phyloP scores from a whole-genome alignment of 2,888 invertebrate genomes.

The Byasa hedistus region DNA sequence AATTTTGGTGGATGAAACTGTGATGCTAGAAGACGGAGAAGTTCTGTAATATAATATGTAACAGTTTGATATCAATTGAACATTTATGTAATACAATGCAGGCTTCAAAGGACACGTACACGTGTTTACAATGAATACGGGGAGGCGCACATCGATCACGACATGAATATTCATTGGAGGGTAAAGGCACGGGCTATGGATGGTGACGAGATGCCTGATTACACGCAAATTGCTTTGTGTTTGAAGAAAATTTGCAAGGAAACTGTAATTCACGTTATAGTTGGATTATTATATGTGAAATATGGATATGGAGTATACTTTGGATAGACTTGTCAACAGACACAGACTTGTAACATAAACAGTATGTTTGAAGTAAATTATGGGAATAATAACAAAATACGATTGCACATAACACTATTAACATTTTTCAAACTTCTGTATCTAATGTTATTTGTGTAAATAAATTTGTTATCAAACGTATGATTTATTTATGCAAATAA shows the following conservation, averaged over 20 bases:
- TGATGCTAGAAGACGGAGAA: conserved; percentile 4
- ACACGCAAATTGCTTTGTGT: conserved; percentile 39
- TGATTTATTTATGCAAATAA: too few relatives aligned
- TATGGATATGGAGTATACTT: not conserved
- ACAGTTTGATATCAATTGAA: conserved; percentile 29
- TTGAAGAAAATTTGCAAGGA: conserved; percentile 26
- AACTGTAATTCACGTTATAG: not conserved
- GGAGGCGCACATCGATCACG: conserved; percentile 61
- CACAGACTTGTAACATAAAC: too few relatives aligned
- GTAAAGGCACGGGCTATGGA: conserved; percentile 33
- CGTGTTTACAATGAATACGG: conserved; percentile 68
- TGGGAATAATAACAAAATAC: too few relatives aligned
- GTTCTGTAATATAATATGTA: conserved; percentile 17
- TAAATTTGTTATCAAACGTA: too few relatives aligned
- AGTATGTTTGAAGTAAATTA: too few relatives aligned
- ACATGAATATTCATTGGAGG: conserved; percentile 66
- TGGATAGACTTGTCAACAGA: not conserved
- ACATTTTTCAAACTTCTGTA: too few relatives aligned
- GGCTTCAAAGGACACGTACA: conserved; percentile 64
- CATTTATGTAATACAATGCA: conserved; percentile 62
- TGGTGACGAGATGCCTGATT: conserved; percentile 37
- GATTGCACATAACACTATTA: too few relatives aligned
- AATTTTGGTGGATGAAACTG: not conserved
- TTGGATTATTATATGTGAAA: not conserved
- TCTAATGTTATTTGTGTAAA: too few relatives aligned